Evolutionary conservation across 2,113 vertebrate genomes (phyloP), one percentile per base, ranked within the genome.

Genomic region (Gavia stellata): DNA sequence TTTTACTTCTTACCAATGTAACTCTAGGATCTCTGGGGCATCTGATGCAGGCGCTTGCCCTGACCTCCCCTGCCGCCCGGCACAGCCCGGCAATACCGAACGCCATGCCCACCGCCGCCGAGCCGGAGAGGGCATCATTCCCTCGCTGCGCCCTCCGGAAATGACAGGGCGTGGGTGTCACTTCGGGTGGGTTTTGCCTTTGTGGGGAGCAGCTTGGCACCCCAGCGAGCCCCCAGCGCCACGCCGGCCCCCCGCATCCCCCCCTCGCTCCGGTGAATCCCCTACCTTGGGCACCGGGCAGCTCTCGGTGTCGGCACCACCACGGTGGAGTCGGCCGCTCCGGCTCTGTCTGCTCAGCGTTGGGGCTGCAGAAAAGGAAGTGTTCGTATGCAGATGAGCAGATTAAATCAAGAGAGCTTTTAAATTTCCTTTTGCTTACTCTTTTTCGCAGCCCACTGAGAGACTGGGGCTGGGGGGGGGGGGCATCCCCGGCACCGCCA

Each of bases 51-150:
- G n/a, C 3, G 1, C 26, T 44, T 28, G 36, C 21, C 44, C 61
- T 1, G 1, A 42, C 70, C 38, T 59, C 61, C 53, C 38, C 19
- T 29, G 45, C 44, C 1, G 0, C 61, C 34, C 1, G 3, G 61
- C 61, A 16, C 52, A 45, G 38, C 36, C 68, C 1, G 0, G 52
- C 45, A 34, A 19, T 20, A 62, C 55, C 6, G 0, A 67, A 40
- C 1, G 2, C 34, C 47, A 29, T 11, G 18, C 23, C 38, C 1
- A 0, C 44, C 2, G 1, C 61, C 0, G 1, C 53, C 3, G 1
- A 45, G 49, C 21, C 1, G 2, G 26, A 23, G 33, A 81, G 14
- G 7, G 10, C 40, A 26, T 25, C 1, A 0, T 14, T 52, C 24
- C 70, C 53, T 38, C 3, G 1, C 26, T 33, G 36, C 2, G 0